Evolutionary conservation across 2,797 vertebrate genomes (phyloP).

Genomic region (Phrynocephalus vlangalii): DNA sequence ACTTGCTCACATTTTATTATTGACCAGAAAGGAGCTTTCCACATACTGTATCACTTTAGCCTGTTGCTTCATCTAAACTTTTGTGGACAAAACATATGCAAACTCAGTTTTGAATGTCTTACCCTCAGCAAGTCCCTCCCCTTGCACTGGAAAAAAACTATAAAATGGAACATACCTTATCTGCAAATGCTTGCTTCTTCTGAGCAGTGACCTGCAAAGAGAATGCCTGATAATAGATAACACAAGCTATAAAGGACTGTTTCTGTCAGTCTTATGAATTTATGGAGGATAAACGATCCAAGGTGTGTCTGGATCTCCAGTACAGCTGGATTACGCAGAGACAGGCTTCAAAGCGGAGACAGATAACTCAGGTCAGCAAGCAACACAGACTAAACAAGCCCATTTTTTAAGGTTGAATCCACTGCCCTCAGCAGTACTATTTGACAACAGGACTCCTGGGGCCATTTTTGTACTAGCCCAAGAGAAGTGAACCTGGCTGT

Average conservation of each 20-base stretch:
- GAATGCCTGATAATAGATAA: neutral
- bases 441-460: neutral
- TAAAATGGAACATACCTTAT: neutral
- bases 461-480: neutral
- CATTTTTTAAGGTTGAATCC: neutral
- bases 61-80: neutral
- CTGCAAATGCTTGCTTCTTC: neutral
- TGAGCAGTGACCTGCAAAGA: neutral
- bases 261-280: neutral
- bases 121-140: too few species aligned
- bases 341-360: neutral
- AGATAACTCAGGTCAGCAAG: neutral
- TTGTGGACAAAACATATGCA: neutral
- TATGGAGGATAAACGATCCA: neutral
- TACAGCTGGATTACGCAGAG: neutral
- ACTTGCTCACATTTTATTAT: neutral
- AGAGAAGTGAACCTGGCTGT: constrained; percentile 61
- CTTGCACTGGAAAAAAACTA: neutral
- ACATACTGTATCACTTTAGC: neutral
- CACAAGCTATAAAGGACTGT: neutral
- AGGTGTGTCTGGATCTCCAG: neutral
- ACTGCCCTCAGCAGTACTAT: neutral
- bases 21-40: neutral
- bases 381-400: neutral
- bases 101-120: neutral